These are phyloP conservation scores for Sinotaia quadrata DNA, from an alignment of 2,888 invertebrate genomes.

Conservation along the genomic window DNA sequence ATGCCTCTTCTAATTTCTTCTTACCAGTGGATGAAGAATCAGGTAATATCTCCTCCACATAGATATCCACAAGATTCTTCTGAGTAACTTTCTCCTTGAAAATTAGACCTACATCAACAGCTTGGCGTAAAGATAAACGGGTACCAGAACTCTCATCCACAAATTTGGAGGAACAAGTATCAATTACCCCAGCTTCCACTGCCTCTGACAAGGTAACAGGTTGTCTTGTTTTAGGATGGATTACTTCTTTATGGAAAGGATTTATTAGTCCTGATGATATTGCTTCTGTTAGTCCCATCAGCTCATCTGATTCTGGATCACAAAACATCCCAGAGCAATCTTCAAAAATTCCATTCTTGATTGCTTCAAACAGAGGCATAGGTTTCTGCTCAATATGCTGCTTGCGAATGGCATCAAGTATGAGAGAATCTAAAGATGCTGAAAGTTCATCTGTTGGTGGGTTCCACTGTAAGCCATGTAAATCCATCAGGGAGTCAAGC, in stretches of 20 bases:
- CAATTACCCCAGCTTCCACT: conserved; percentile 73
- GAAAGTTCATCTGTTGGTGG: conserved; percentile 53
- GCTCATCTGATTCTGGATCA: conserved; percentile 87
- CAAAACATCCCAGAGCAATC: conserved; percentile 80
- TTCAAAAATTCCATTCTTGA: conserved; percentile 66
- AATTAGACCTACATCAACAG: conserved; percentile 41
- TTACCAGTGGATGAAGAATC: conserved; percentile 50
- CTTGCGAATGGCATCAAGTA: conserved; percentile 46
- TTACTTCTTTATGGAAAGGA: conserved; percentile 35
- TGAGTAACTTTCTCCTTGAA: conserved; percentile 39
- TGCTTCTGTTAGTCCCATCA: conserved; percentile 86
- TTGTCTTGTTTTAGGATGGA: conserved; percentile 53
- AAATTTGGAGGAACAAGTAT: conserved; percentile 70
- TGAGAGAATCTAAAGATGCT: conserved; percentile 55
- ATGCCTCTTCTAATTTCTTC: conserved; percentile 58
- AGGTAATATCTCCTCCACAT: conserved; percentile 58
- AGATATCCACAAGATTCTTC: conserved; percentile 58
- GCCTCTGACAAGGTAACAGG: conserved; percentile 89
- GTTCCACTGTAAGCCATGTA: conserved; percentile 30
- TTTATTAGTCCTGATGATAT: conserved; percentile 81
- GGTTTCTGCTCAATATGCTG: conserved; percentile 44
- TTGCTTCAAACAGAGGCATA: conserved; percentile 53
- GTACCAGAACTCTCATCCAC: conserved; percentile 76
- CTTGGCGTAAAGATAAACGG: conserved; percentile 77
- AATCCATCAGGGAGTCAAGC: conserved; percentile 15